A percentile compares a stretch with the other conserved stretches of the same genome.
These are phyloP conservation scores for Acanthaster planci DNA, from an alignment of 35 echinoderm and acorn worm genomes.

Conservation along the genomic window DNA sequence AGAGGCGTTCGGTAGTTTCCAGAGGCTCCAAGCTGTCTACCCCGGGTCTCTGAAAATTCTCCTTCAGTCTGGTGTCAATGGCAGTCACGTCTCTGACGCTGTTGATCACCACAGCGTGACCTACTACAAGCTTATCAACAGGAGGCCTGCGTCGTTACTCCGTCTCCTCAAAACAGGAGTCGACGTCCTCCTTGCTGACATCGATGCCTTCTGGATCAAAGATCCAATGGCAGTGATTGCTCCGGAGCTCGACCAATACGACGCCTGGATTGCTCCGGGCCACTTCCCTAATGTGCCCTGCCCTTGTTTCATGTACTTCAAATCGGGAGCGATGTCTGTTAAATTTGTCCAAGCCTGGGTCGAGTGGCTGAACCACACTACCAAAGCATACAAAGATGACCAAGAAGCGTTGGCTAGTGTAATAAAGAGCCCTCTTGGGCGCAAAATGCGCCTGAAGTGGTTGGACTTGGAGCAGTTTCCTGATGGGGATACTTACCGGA, in stretches of 20 bases:
- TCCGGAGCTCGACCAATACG: constrained; percentile 2
- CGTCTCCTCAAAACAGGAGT: neutral
- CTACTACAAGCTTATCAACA: neutral
- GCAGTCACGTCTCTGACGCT: neutral
- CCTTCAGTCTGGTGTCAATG: neutral
- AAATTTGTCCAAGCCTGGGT: too few relatives aligned
- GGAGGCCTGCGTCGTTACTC: neutral
- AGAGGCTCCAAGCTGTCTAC: neutral
- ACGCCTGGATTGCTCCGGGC: neutral
- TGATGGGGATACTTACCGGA: too few relatives aligned
- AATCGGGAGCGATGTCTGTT: too few relatives aligned
- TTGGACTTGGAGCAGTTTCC: too few relatives aligned
- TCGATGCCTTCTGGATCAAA: constrained; percentile 1
- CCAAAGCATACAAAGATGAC: too few relatives aligned
- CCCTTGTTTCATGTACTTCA: constrained; percentile 17
- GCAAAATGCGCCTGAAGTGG: too few relatives aligned
- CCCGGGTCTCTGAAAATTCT: too few relatives aligned
- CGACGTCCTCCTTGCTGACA: neutral
- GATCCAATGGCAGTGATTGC: constrained; percentile 1
- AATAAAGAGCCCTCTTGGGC: too few relatives aligned
- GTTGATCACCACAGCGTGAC: neutral
- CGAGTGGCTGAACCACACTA: too few relatives aligned
- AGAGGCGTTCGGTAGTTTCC: neutral
- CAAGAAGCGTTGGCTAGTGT: too few relatives aligned
- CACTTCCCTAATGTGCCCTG: constrained; percentile 15